These are phyloP conservation scores for Netelia inedita DNA, from an alignment of 2,888 invertebrate species.

Conservation along the genomic window DNA sequence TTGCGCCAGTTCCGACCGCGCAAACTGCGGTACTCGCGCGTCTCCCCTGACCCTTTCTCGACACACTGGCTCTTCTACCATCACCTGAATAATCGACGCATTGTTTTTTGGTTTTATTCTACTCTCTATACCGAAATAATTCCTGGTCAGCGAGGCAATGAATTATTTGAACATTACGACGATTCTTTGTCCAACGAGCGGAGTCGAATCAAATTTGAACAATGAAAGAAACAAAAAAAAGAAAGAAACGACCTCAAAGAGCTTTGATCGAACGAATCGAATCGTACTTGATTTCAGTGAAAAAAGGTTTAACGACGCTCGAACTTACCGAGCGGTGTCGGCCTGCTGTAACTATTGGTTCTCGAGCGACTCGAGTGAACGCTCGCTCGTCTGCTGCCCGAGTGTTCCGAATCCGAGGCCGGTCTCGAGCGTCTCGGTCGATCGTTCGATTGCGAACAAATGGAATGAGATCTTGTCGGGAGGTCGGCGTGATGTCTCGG, in stretches of 20 bases:
- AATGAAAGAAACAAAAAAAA: too few species aligned
- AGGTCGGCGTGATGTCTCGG: constrained; percentile 57
- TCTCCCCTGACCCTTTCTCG: constrained; percentile 74
- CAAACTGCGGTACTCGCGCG: constrained; percentile 71
- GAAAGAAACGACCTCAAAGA: too few species aligned
- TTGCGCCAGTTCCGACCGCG: constrained; percentile 57
- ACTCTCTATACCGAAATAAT: neutral
- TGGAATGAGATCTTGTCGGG: constrained; percentile 66
- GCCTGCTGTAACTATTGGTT: constrained; percentile 79
- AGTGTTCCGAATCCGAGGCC: constrained; percentile 75
- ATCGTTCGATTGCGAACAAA: constrained; percentile 69
- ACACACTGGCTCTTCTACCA: constrained; percentile 79
- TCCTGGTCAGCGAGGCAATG: too few species aligned
- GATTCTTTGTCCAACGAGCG: too few species aligned
- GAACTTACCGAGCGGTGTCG: constrained; percentile 81
- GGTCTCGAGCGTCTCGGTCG: constrained; percentile 74
- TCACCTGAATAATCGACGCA: constrained; percentile 75
- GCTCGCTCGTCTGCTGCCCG: constrained; percentile 77
- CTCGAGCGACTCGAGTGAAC: constrained; percentile 77
- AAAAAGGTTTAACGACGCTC: neutral
- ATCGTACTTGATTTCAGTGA: constrained; percentile 6
- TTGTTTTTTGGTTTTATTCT: neutral
- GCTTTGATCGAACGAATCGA: neutral
- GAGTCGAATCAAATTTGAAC: too few species aligned
- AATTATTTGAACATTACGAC: too few species aligned